Evolutionary conservation across 2,113 vertebrate species (phyloP), one percentile per base, ranked within the genome.

Genomic region (Mesoclemmys tuberculata): DNA sequence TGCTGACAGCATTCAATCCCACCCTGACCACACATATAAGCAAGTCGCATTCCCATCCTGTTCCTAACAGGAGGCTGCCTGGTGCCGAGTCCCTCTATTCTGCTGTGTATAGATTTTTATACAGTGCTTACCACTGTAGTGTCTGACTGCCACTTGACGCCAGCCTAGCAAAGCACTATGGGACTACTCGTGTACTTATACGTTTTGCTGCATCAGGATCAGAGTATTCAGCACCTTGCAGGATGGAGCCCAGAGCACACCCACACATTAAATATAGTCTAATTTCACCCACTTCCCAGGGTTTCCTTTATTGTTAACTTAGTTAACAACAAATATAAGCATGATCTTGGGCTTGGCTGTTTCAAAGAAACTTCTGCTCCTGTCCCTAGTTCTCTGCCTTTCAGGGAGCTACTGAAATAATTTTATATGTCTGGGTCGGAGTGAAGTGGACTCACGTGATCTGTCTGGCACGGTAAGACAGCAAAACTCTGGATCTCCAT

Each of bases 201-300:
- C 35, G 31, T n/a, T 64, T 64, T 64, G 61, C 61, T 64, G 3
- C 24, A 2, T 2, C 41, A 22, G 41, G 64, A 46, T 27, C 27
- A 79, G 79, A 75, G 2, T 11, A 46, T 10, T 46, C 7, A 5
- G 35, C 68, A 41, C 68, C 22, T 71, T 51, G 31, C 11, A 81
- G 12, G 61, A 35, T 0, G 58, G 6, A 77, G 29, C 41, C 44
- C 48, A 38, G 1, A n/a, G 6, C 0, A 0, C 10, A 2, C 41
- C 3, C 46, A 8, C 1, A 16, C 10, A 68, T 0, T 35, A n/a
- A n/a, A 35, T 22, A 0, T 4, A 18, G 77, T 52, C 26, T 74
- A 22, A 52, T 4, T 14, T 55, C 9, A 10, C 0, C 0, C 74
- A 41, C 31, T 89, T 80, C 19, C 93, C 58, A 81, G 1, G 4